Conservation (phyloP, 2,888 invertebrate genomes). For the Lithophane semibrunnea region DNA sequence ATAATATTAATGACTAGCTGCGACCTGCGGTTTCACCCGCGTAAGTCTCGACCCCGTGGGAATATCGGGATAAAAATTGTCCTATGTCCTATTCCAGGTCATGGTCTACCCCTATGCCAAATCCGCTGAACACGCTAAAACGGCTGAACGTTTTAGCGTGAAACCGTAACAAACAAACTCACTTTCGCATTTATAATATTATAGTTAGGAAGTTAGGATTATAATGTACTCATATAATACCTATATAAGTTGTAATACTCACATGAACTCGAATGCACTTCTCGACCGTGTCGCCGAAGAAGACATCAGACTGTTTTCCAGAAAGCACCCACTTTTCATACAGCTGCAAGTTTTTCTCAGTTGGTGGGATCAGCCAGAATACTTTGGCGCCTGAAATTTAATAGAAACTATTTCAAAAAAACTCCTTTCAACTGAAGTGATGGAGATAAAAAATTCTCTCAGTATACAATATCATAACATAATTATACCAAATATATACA, state of each 20-base stretch:
- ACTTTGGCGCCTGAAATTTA: constrained; percentile 96
- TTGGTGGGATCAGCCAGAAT: constrained; percentile 99
- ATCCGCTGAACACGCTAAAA: too few species aligned
- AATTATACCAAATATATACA: neutral
- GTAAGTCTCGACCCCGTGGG: too few species aligned
- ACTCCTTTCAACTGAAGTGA: neutral
- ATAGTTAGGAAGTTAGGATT: too few species aligned
- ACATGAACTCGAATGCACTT: constrained; percentile 96
- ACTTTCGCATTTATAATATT: too few species aligned
- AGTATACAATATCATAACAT: neutral
- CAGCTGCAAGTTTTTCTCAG: constrained; percentile 96
- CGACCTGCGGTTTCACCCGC: too few species aligned
- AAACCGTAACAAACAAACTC: too few species aligned
- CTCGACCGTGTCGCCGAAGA: constrained; percentile 99
- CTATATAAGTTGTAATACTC: constrained; percentile 69
- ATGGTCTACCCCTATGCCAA: too few species aligned
- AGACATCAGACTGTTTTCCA: constrained; percentile 98
- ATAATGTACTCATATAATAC: too few species aligned
- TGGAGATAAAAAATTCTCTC: neutral
- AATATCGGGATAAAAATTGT: too few species aligned
- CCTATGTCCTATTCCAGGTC: too few species aligned
- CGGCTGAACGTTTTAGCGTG: too few species aligned
- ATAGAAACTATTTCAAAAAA: neutral
- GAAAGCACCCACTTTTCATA: constrained; percentile 99
- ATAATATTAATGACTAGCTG: neutral